Conservation (phyloP, 2,888 invertebrate genomes). For the Salpingus planirostris region DNA sequence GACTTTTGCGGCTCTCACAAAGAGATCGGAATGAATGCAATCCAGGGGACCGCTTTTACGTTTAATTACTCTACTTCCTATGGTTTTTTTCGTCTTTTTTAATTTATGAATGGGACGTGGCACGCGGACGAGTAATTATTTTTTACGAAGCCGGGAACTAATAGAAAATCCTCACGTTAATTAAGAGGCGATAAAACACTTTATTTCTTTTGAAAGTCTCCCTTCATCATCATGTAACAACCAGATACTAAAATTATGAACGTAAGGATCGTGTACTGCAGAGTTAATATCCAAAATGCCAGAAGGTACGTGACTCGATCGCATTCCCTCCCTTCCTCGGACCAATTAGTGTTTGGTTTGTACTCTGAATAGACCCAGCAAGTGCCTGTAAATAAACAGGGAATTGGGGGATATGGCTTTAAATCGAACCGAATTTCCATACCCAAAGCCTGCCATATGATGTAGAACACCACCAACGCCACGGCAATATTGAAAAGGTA, state of each 20-base stretch:
- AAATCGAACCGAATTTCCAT: slow-evolving; percentile 5
- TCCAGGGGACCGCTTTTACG: too few species aligned
- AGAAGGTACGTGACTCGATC: slow-evolving; percentile 31
- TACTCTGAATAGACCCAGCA: slow-evolving; percentile 32
- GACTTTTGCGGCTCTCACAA: too few species aligned
- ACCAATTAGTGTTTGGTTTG: slow-evolving; percentile 28
- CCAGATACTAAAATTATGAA: slow-evolving; percentile 31
- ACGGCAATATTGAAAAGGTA: slow-evolving; percentile 22
- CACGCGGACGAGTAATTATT: too few species aligned
- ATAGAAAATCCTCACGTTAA: too few species aligned
- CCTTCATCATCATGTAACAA: slow-evolving; percentile 34
- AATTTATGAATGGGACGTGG: too few species aligned
- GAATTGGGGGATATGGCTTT: neutral
- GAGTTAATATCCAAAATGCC: slow-evolving; percentile 35
- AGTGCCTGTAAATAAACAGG: slow-evolving; percentile 20
- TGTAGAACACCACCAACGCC: slow-evolving; percentile 20
- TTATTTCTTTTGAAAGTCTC: slow-evolving; percentile 25
- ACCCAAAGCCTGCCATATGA: slow-evolving; percentile 29
- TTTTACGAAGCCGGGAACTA: too few species aligned
- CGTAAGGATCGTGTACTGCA: slow-evolving; percentile 30
- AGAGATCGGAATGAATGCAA: too few species aligned
- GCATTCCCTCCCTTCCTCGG: slow-evolving; percentile 19
- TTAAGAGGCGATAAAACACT: slow-evolving; percentile 1
- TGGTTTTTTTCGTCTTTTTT: too few species aligned
- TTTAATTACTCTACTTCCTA: too few species aligned